Conservation (phyloP, 2,888 invertebrate species). For the Trachelus troglodyta region DNA sequence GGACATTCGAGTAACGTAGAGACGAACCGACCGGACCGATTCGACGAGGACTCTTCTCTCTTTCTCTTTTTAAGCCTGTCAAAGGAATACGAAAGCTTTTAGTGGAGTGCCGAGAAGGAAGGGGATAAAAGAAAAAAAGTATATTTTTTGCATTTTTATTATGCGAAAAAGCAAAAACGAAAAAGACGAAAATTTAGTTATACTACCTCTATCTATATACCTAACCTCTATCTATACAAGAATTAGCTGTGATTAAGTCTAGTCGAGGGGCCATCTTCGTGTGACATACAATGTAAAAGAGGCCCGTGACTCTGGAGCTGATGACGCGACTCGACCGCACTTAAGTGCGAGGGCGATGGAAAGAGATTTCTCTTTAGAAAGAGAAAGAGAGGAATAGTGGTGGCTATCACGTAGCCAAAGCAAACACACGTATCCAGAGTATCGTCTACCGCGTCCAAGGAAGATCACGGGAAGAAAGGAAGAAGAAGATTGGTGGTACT, state of each 20-base stretch:
- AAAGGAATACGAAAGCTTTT: background rate
- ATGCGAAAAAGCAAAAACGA: background rate
- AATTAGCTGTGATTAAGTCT: background rate
- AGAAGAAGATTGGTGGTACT: slow-evolving; percentile 63
- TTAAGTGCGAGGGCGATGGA: slow-evolving; percentile 17
- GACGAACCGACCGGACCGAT: background rate
- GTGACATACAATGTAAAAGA: background rate
- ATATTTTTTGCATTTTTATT: background rate
- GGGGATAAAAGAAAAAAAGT: background rate
- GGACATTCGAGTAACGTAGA: background rate
- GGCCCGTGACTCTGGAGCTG: background rate
- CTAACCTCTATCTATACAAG: background rate
- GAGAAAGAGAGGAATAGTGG: background rate
- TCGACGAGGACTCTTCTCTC: slow-evolving; percentile 16
- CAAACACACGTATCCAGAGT: slow-evolving; percentile 6
- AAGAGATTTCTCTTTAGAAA: slow-evolving; percentile 2
- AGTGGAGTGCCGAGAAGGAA: background rate
- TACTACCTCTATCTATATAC: no score
- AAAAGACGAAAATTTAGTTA: background rate
- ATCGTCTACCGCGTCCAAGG: slow-evolving; percentile 6
- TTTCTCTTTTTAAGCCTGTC: background rate
- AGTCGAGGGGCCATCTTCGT: background rate
- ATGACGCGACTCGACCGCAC: background rate
- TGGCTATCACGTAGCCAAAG: background rate
- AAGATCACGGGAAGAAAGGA: slow-evolving; percentile 42